Base-by-base conservation (phyloP, 2,113 vertebrate species). In the Corythaeola cristata region DNA sequence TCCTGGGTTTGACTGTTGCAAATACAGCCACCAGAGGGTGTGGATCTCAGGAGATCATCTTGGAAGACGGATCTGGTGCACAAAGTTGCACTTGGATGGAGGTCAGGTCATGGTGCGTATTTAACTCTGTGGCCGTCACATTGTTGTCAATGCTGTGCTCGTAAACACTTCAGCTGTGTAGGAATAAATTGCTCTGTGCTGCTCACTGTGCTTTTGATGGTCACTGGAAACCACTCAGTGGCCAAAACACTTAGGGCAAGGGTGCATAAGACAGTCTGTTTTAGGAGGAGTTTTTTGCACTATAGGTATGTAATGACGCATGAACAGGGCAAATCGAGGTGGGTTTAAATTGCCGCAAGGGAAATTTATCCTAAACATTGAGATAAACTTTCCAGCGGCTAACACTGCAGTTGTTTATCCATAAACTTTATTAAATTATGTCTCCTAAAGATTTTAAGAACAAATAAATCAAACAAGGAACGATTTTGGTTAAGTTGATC, bases 121-220 rank as follows among this genome's bases (percentile, higher is more conserved):
- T 89, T 75, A 93, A 90, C 49, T 95, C 78, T 78, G 53, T 59
- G 88, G 64, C n/a, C 75, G 32, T 88, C 21, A 11, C 53, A 55
- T 71, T 2, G 20, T 53, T 88, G 80, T 49, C 45, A 84, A 49
- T 2, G 21, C 11, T 81, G 45, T 82, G 72, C 69, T 95, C 55
- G 23, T n/a, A 85, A 52, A 37, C 41, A 5, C 37, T 45, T 59
- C 58, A 84, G 47, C 85, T 88, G 50, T 35, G 91, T 58, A 67
- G 64, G 89, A 85, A 93, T 72, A 92, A 94, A 79, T 95, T 23
- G 11, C 81, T 95, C 47, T 66, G 41, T 49, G n/a, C 67, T 59
- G 55, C 23, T 96, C 68, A 35, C 44, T 8, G 37, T 56, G 84
- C 58, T 91, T 95, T 44, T 85, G 45, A 45, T 76, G 19, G 62